phyloP scores from a whole-genome alignment of 2,797 vertebrate genomes.

The Sciurus vulgaris region DNA sequence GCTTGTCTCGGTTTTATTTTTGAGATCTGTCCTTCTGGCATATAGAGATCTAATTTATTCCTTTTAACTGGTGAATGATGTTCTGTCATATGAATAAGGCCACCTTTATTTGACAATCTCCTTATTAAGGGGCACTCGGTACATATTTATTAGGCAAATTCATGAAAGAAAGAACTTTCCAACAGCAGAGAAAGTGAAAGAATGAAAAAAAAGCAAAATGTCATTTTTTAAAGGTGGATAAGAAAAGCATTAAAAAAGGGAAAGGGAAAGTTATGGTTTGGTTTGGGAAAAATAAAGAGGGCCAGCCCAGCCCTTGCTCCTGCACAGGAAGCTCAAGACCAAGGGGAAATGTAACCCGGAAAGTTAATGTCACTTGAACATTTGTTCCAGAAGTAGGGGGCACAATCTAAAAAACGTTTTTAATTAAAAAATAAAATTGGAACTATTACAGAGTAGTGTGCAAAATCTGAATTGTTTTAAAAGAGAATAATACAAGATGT shows the following conservation, averaged over 20 bases:
- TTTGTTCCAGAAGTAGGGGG: background rate
- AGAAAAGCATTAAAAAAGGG: background rate
- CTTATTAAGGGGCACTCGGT: background rate
- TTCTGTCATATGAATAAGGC: background rate
- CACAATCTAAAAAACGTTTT: background rate
- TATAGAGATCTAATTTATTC: background rate
- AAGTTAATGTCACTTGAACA: background rate
- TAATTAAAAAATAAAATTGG: slow-evolving; percentile 35
- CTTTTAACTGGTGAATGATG: background rate
- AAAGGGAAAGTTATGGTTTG: background rate
- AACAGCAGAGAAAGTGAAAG: background rate
- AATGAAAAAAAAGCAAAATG: background rate
- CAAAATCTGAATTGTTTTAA: slow-evolving; percentile 41
- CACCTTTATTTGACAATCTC: background rate
- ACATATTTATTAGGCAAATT: background rate
- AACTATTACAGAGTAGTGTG: background rate
- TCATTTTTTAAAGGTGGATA: background rate
- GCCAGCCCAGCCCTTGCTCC: background rate
- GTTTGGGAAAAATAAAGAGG: background rate
- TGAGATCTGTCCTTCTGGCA: background rate
- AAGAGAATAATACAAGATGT: background rate
- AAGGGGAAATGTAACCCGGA: background rate
- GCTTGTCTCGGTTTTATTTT: background rate
- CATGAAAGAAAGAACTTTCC: background rate
- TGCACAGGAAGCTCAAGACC: background rate